Conservation (phyloP, 1,140 invertebrate genomes). For the Meloidogyne exigua region DNA sequence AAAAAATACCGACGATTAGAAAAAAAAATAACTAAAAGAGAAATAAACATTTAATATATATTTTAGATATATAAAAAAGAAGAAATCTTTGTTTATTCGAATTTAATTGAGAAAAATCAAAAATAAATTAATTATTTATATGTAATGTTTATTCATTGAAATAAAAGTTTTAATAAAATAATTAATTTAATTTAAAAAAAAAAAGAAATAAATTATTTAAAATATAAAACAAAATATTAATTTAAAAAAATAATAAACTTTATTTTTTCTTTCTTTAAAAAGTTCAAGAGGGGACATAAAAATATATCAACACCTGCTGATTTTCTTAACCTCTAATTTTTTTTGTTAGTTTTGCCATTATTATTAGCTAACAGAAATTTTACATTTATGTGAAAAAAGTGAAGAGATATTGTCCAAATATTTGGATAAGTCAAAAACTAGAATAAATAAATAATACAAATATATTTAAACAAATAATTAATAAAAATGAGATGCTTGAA, state of each 20-base stretch:
- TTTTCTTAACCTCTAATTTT: not conserved
- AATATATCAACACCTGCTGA: not conserved
- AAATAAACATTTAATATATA: not conserved
- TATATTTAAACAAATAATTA: not conserved
- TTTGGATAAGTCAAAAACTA: not conserved
- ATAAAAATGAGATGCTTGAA: not conserved
- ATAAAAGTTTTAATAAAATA: no score
- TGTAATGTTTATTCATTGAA: no score
- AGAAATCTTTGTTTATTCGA: no score
- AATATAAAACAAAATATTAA: no score
- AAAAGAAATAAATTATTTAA: no score
- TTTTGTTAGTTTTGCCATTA: not conserved
- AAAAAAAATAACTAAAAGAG: not conserved
- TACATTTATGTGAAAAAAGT: not conserved
- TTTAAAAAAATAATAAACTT: not conserved
- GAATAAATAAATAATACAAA: not conserved
- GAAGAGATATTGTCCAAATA: not conserved
- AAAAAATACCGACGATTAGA: conserved; percentile 4
- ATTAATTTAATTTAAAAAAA: no score
- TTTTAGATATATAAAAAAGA: not conserved
- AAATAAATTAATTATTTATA: no score
- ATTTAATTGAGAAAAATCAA: no score
- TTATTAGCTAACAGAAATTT: not conserved
- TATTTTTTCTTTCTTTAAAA: not conserved
- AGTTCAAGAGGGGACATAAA: not conserved